Percentiles rank a stretch among this genome's conserved stretches.
Evolutionary conservation across 2,888 invertebrate genomes (phyloP).

Genomic region (Ephialtes manifestator): DNA sequence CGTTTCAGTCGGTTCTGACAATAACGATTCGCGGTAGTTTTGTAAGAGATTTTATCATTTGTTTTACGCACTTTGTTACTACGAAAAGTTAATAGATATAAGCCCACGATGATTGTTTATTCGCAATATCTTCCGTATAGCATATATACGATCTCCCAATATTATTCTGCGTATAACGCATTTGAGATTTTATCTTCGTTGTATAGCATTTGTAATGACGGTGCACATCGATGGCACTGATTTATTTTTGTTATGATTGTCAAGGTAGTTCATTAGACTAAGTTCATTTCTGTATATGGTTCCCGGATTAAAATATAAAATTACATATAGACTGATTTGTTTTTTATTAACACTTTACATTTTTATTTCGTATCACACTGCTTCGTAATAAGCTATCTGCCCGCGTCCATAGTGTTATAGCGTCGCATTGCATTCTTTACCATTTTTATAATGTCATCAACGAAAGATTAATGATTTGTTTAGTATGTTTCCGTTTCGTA

Average conservation of each 20-base stretch:
- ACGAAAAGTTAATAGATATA: conserved; percentile 3
- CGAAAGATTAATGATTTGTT: neutral
- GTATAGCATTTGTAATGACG: neutral
- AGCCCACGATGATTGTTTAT: neutral
- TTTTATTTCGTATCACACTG: neutral
- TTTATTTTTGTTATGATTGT: neutral
- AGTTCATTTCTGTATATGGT: conserved; percentile 1
- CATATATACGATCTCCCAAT: conserved; percentile 6
- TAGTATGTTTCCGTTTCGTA: neutral
- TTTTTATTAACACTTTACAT: neutral
- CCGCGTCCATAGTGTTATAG: neutral
- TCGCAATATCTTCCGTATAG: neutral
- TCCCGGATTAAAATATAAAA: conserved; percentile 3
- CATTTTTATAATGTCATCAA: neutral
- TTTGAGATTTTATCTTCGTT: neutral
- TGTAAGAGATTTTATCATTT: conserved; percentile 6
- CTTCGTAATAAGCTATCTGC: conserved; percentile 3
- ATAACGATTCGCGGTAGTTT: conserved; percentile 3
- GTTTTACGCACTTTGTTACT: conserved; percentile 6
- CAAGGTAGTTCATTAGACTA: conserved; percentile 3
- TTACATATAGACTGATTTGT: neutral
- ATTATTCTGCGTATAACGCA: conserved; percentile 2
- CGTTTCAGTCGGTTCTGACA: neutral
- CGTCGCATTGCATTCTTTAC: neutral
- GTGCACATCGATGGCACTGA: conserved; percentile 1